phyloP scores from a whole-genome alignment of 2,797 vertebrate genomes.

The Phrynocephalus forsythii region DNA sequence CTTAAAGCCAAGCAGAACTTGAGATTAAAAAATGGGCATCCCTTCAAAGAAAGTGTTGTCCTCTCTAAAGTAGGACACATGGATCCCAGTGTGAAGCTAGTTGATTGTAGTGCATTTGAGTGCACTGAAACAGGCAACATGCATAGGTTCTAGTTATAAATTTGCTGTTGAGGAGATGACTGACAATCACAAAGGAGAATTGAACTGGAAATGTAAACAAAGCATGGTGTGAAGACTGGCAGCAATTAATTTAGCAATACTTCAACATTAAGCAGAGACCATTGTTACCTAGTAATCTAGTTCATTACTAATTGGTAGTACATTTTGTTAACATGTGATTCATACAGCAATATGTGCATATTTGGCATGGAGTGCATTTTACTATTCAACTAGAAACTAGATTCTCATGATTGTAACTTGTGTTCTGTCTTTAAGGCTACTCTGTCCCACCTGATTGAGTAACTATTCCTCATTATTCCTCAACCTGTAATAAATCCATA shows the following conservation, averaged over 20 bases:
- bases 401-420: not conserved
- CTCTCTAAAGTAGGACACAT: too few species aligned
- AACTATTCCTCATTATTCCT: not conserved
- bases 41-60: too few species aligned
- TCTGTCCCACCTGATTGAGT: not conserved
- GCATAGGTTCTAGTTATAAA: not conserved
- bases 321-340: not conserved
- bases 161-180: not conserved
- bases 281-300: not conserved
- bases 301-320: not conserved
- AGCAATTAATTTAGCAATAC: not conserved
- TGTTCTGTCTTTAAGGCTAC: not conserved
- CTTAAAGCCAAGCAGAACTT: too few species aligned
- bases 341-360: not conserved
- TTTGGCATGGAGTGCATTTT: not conserved
- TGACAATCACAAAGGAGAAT: not conserved
- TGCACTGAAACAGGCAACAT: not conserved
- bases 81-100: not conserved
- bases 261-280: not conserved
- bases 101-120: not conserved
- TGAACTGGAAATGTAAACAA: not conserved
- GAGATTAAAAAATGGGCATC: too few species aligned
- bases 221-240: not conserved
- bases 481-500: not conserved
- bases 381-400: not conserved